Evolutionary conservation across 2,797 vertebrate genomes (phyloP), one percentile per base, ranked within the genome.

Genomic region (Takifugu ocellatus): DNA sequence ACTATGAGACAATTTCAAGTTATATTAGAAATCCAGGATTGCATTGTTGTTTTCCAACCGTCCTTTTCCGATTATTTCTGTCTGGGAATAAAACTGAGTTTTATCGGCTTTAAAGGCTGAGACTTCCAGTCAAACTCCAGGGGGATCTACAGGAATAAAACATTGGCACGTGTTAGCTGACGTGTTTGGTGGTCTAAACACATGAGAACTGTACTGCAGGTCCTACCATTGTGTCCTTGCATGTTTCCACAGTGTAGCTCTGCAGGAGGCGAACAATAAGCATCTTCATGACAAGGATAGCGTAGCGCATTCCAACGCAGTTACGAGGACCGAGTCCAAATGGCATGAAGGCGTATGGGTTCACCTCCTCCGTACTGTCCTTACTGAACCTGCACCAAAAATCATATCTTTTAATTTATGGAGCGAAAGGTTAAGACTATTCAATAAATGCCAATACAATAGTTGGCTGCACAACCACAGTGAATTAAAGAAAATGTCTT

Each of bases 271-370:
- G 55, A 3, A 48, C 0, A 0, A 93, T 2, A 1, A 88, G 65
- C 2, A 88, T 59, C 76, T 95, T 95, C 59, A 94, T 67, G n/a
- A 51, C 71, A 14, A 94, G 78, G 45, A 93, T 15, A 1, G 90
- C 93, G 61, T 93, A 95, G 9, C 92, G 84, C 92, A 93, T 92
- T 51, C 93, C 93, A 0, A 95, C 27, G 64, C 94, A 94, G 82
- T 95, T 95, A 15, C 93, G 88, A 60, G 94, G 94, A 0, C 94
- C 94, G 0, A 83, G 56, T 16, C 94, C 94, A 16, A 96, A 95
- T 0, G 94, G 94, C 79, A 94, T 70, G 59, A 83, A 95, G 0
- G 16, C 52, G 0, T 93, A 94, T 0, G 88, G 91, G 61, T 93
- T 87, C 5, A 91, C 63, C 26, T 56, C 33, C 0, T 91, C 82